phyloP scores from a whole-genome alignment of 2,888 invertebrate genomes.

The Coremacera marginata region DNA sequence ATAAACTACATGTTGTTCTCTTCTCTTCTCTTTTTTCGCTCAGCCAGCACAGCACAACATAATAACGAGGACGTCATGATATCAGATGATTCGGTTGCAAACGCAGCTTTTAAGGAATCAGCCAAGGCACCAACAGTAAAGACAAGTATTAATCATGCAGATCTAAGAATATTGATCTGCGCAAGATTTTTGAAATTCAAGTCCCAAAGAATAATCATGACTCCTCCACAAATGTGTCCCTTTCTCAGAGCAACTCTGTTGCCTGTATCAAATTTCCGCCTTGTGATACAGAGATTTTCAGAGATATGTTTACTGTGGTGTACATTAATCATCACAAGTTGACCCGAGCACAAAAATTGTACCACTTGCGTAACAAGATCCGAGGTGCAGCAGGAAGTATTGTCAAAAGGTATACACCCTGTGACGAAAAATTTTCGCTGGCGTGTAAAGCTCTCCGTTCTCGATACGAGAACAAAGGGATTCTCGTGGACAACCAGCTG shows the following conservation, averaged over 20 bases:
- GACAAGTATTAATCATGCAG: neutral
- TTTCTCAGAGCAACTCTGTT: neutral
- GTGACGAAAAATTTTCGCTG: slow-evolving; percentile 31
- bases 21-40: too few relatives aligned
- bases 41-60: too few relatives aligned
- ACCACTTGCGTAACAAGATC: slow-evolving; percentile 1
- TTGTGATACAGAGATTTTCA: neutral
- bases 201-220: neutral
- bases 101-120: too few relatives aligned
- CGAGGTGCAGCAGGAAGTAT: too few relatives aligned
- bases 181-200: neutral
- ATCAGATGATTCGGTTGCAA: too few relatives aligned
- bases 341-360: slow-evolving; percentile 23
- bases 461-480: slow-evolving; percentile 31
- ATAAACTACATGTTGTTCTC: too few relatives aligned
- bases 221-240: too few relatives aligned
- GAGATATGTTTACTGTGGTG: too few relatives aligned
- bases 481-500: slow-evolving; percentile 32
- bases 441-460: slow-evolving; percentile 31
- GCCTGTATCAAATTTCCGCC: neutral
- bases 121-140: neutral
- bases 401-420: too few relatives aligned
- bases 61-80: too few relatives aligned
- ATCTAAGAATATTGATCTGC: neutral
- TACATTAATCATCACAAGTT: neutral